Percentiles rank a stretch among this genome's conserved stretches.
These are phyloP conservation scores for Chymomyza amoena DNA, from an alignment of 2,888 invertebrate genomes.

Conservation along the genomic window DNA sequence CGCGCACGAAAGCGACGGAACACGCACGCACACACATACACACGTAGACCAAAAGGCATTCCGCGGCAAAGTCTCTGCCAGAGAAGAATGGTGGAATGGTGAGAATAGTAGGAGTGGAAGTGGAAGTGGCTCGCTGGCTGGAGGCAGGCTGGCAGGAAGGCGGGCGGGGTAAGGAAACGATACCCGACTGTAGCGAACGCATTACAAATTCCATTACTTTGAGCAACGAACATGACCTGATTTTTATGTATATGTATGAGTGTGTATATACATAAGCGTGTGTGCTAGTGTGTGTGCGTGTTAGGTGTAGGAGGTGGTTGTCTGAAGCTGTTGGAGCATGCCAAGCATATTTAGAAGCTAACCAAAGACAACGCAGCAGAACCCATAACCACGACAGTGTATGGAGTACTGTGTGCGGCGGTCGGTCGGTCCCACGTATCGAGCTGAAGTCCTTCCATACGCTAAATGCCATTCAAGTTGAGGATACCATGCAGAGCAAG, in stretches of 20 bases:
- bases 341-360: conserved; percentile 62
- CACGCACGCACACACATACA: conserved; percentile 17
- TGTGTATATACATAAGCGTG: conserved; percentile 18
- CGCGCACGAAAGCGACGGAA: conserved; percentile 35
- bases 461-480: background rate
- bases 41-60: conserved; percentile 49
- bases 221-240: conserved; percentile 71
- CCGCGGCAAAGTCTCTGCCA: conserved; percentile 34
- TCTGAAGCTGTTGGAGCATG: conserved; percentile 38
- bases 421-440: conserved; percentile 54
- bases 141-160: conserved; percentile 1
- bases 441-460: conserved; percentile 49
- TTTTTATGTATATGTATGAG: conserved; percentile 60
- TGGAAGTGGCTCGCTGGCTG: conserved; percentile 4
- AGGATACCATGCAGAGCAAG: background rate
- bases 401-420: background rate
- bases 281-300: conserved; percentile 4
- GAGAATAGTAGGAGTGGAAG: background rate
- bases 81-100: background rate
- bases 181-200: conserved; percentile 34
- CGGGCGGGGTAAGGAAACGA: background rate
- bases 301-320: conserved; percentile 3
- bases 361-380: conserved; percentile 29
- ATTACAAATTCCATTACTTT: conserved; percentile 73
- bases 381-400: background rate